Conservation (phyloP, 2,888 invertebrate species). For the Camptogramma bilineatum region DNA sequence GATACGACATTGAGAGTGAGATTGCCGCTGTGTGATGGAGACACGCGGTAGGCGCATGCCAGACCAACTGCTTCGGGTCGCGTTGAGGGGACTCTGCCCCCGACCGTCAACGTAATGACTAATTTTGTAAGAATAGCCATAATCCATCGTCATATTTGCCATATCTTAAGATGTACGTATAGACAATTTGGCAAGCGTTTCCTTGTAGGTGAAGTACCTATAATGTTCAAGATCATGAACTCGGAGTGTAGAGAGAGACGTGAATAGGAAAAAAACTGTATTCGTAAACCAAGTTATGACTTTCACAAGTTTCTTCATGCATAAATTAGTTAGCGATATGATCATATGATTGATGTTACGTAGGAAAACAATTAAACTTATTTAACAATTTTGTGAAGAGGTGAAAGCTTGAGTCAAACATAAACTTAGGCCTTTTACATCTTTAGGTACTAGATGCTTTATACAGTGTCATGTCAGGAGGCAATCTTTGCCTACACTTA, state of each 20-base stretch:
- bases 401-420: constrained; percentile 12
- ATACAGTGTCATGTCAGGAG: too few species aligned
- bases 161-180: constrained; percentile 27
- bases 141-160: constrained; percentile 36
- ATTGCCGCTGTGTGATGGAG: constrained; percentile 39
- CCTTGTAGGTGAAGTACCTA: constrained; percentile 41
- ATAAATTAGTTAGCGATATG: neutral
- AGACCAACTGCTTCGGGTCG: constrained; percentile 33
- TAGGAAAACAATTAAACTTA: neutral
- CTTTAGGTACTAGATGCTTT: too few species aligned
- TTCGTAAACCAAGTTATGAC: constrained; percentile 15
- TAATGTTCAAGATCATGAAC: constrained; percentile 41
- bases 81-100: constrained; percentile 64
- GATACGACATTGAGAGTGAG: constrained; percentile 33
- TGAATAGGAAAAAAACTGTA: constrained; percentile 26
- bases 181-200: constrained; percentile 46
- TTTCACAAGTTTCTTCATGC: constrained; percentile 9
- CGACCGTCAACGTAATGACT: constrained; percentile 52
- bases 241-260: constrained; percentile 28
- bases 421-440: too few species aligned
- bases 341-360: constrained; percentile 7
- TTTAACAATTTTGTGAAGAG: constrained; percentile 1
- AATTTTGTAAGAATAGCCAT: constrained; percentile 56
- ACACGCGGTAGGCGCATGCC: constrained; percentile 65
- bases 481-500: too few species aligned